Percentiles rank a stretch among this genome's conserved stretches.
These are phyloP conservation scores for Creontiades dilutus DNA, from an alignment of 2,888 invertebrate genomes.

Conservation along the genomic window DNA sequence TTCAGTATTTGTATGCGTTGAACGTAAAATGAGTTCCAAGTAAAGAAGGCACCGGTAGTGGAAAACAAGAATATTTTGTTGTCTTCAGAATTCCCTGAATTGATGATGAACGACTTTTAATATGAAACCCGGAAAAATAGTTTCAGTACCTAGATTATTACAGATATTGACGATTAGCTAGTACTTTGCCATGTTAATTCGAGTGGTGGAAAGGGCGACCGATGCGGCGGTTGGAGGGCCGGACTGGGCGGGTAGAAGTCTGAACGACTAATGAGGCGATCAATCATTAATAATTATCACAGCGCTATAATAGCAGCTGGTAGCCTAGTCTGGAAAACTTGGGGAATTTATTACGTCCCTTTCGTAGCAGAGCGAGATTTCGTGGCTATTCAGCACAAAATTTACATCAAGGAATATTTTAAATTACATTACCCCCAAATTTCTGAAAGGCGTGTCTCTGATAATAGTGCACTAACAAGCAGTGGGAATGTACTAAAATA, in stretches of 20 bases:
- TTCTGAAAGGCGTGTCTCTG: background rate
- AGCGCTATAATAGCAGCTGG: conserved; percentile 32
- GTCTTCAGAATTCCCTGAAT: too few species aligned
- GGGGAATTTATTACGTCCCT: background rate
- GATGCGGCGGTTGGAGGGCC: conserved; percentile 36
- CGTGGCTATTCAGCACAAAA: background rate
- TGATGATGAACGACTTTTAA: too few species aligned
- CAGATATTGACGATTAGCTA: background rate
- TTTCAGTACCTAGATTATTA: background rate
- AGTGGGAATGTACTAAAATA: too few species aligned
- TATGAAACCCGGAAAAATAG: too few species aligned
- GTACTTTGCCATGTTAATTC: background rate
- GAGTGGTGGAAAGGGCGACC: conserved; percentile 17
- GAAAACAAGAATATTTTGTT: too few species aligned
- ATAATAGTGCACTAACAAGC: background rate
- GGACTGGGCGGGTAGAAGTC: background rate
- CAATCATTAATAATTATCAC: conserved; percentile 60
- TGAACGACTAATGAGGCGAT: conserved; percentile 55
- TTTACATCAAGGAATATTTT: background rate
- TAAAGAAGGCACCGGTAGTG: too few species aligned
- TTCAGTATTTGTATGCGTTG: too few species aligned
- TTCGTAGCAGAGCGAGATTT: background rate
- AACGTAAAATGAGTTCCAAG: too few species aligned
- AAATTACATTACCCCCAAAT: background rate
- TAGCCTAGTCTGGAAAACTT: conserved; percentile 14